Evolutionary conservation across 2,888 invertebrate species (phyloP).

Genomic region (Deroplatys truncata): DNA sequence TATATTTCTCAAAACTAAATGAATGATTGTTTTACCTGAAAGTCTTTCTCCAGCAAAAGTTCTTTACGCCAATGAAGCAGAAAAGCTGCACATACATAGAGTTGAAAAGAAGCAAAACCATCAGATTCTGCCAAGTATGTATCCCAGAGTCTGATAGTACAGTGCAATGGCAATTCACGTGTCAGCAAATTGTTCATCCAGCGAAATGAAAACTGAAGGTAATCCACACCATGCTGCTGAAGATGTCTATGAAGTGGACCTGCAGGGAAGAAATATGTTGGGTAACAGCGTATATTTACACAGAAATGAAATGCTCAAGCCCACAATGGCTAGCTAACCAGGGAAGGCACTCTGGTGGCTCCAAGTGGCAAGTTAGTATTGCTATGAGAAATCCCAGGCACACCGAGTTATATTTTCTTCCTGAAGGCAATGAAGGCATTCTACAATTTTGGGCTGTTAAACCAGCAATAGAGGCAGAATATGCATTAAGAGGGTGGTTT

Average conservation of each 20-base stretch:
- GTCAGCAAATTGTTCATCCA: slow-evolving; percentile 99
- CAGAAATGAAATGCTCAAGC: no score
- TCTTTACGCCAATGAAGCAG: slow-evolving; percentile 89
- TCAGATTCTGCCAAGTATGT: slow-evolving; percentile 96
- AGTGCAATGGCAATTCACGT: slow-evolving; percentile 91
- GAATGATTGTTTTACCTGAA: slow-evolving; percentile 63
- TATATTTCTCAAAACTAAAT: no score
- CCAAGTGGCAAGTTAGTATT: no score
- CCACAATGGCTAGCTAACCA: no score
- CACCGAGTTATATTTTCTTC: no score
- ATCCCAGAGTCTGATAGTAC: slow-evolving; percentile 98
- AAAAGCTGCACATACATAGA: slow-evolving; percentile 99
- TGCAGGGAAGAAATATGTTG: slow-evolving; percentile 38
- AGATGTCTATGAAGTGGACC: slow-evolving; percentile 87
- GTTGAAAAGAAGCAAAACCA: slow-evolving; percentile 94
- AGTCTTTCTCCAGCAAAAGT: slow-evolving; percentile 86
- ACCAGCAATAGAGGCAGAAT: no score
- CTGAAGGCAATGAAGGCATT: no score
- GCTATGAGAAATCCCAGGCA: no score
- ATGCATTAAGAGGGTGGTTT: no score
- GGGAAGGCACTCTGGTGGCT: no score
- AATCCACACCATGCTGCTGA: slow-evolving; percentile 90
- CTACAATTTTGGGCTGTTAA: no score
- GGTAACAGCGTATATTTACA: no score
- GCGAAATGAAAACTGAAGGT: slow-evolving; percentile 97